A percentile compares a stretch with the other conserved stretches of the same genome.
Evolutionary conservation across 1,140 invertebrate genomes (phyloP).

Genomic region (Schlechtendalia chinensis): DNA sequence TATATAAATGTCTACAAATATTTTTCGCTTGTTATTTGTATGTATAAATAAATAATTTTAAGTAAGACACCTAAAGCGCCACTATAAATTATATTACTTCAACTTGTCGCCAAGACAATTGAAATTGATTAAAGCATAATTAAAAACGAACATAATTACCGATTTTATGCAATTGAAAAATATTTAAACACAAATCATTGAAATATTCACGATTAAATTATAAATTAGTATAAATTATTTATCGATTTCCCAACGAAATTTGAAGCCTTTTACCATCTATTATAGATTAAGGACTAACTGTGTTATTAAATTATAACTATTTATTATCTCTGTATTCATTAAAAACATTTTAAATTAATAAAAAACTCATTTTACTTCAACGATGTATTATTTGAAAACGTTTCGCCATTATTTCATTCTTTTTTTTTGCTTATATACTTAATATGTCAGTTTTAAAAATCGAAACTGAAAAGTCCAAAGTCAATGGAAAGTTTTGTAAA

Average conservation of each 20-base stretch:
- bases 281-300: neutral
- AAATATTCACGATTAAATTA: neutral
- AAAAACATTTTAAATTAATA: no score
- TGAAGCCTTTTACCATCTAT: neutral
- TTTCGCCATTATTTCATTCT: neutral
- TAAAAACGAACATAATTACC: no score
- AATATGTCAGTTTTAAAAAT: no score
- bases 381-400: constrained; percentile 56
- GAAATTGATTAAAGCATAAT: no score
- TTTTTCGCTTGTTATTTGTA: neutral
- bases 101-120: no score
- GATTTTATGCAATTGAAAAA: neutral
- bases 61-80: no score
- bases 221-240: neutral
- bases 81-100: neutral
- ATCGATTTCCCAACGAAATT: neutral
- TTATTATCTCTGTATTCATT: no score
- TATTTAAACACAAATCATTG: neutral
- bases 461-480: no score
- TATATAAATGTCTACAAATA: neutral
- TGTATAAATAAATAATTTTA: neutral
- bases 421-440: no score
- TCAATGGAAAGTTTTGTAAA: no score
- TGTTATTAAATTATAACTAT: no score
- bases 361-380: no score